These are phyloP conservation scores for Nibea albiflora DNA, from an alignment of 2,113 vertebrate genomes.

Conservation along the genomic window DNA sequence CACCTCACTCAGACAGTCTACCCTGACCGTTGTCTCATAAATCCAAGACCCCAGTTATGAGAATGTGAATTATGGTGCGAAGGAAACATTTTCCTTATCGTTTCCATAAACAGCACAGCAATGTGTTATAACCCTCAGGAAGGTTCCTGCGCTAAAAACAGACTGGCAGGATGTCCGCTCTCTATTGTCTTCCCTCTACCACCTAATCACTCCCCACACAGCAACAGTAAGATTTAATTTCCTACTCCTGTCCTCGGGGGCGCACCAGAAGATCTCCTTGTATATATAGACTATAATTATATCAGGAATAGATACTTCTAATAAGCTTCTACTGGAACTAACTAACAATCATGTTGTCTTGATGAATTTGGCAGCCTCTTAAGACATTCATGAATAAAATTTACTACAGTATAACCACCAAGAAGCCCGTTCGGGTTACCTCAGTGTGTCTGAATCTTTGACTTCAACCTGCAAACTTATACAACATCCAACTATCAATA, in stretches of 20 bases:
- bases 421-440: background rate
- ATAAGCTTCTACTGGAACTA: constrained; percentile 11
- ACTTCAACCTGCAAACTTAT: constrained; percentile 47
- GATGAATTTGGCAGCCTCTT: constrained; percentile 20
- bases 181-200: constrained; percentile 68
- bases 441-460: background rate
- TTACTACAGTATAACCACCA: background rate
- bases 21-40: constrained; percentile 8
- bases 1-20: constrained; percentile 3
- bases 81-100: constrained; percentile 43
- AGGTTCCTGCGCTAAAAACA: constrained; percentile 70
- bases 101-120: constrained; percentile 34
- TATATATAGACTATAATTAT: constrained; percentile 54
- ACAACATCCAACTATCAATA: constrained; percentile 62
- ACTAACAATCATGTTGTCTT: constrained; percentile 28
- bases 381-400: background rate
- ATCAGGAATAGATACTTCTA: constrained; percentile 46
- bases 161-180: constrained; percentile 71
- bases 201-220: constrained; percentile 59
- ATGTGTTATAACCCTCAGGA: constrained; percentile 48
- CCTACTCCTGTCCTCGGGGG: constrained; percentile 56
- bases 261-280: constrained; percentile 38
- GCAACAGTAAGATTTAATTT: constrained; percentile 60
- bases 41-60: constrained; percentile 3
- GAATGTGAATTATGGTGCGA: constrained; percentile 12